Evolutionary conservation across 2,888 invertebrate species (phyloP).

Genomic region (Lamellibrachia satsuma): DNA sequence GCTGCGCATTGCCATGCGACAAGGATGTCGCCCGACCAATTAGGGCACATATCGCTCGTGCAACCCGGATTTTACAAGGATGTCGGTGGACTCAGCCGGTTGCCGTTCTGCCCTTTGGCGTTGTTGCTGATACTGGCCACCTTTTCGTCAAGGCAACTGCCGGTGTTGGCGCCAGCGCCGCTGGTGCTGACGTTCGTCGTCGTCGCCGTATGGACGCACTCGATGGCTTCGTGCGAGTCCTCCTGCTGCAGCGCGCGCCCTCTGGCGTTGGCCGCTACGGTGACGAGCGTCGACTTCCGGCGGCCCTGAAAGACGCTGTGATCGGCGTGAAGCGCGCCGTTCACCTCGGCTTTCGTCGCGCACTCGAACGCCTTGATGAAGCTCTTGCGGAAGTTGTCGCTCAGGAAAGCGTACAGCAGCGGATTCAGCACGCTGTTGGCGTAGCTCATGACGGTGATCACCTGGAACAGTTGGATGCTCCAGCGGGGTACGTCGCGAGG

Average conservation of each 20-base stretch:
- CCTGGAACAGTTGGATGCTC: slow-evolving; percentile 21
- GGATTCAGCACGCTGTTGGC: slow-evolving; percentile 64
- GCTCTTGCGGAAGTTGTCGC: slow-evolving; percentile 63
- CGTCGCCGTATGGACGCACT: neutral
- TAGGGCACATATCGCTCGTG: too few relatives aligned
- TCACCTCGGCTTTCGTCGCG: slow-evolving; percentile 49
- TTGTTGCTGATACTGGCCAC: neutral
- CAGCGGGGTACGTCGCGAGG: neutral
- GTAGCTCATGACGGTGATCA: slow-evolving; percentile 58
- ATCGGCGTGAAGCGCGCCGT: slow-evolving; percentile 47
- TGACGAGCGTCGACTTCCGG: neutral
- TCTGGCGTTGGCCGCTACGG: neutral
- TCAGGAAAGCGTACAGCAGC: slow-evolving; percentile 62
- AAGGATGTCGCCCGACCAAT: too few relatives aligned
- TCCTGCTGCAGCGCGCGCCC: neutral
- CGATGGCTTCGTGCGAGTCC: neutral
- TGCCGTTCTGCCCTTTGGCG: neutral
- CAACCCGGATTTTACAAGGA: neutral
- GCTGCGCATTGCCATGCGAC: too few relatives aligned
- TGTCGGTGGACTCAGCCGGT: neutral
- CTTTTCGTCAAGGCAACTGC: neutral
- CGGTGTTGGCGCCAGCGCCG: neutral
- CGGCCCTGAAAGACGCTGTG: slow-evolving; percentile 43
- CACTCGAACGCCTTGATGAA: slow-evolving; percentile 63
- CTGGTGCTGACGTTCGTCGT: neutral